These are phyloP conservation scores for Tupaia tana DNA, from an alignment of 2,113 vertebrate species.

Conservation along the genomic window DNA sequence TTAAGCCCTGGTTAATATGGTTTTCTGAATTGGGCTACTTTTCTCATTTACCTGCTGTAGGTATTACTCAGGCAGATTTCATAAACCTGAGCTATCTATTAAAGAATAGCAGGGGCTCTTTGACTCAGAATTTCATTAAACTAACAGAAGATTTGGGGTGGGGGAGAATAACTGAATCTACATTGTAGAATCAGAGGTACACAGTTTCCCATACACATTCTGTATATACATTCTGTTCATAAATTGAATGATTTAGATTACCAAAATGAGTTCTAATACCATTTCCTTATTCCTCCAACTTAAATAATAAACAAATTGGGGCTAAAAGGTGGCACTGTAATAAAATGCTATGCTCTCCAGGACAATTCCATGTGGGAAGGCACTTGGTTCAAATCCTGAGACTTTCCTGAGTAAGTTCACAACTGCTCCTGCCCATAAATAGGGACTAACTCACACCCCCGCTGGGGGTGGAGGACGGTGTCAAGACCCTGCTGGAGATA, in stretches of 20 bases:
- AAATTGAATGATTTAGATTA: neutral
- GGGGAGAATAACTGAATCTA: no score
- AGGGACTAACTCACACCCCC: no score
- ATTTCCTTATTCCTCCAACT: neutral
- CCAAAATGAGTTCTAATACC: neutral
- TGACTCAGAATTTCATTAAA: neutral
- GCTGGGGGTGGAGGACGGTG: no score
- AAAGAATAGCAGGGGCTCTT: neutral
- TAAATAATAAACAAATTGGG: neutral
- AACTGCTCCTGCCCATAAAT: no score
- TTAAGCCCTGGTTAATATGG: neutral
- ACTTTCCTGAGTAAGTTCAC: no score
- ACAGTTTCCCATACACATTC: neutral
- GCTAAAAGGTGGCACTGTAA: no score
- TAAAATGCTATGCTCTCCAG: no score
- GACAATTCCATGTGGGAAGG: no score
- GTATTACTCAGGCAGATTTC: neutral
- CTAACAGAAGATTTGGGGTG: neutral
- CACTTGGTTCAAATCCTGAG: no score
- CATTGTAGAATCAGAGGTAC: neutral
- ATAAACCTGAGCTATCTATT: neutral
- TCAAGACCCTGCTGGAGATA: no score
- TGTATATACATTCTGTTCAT: neutral
- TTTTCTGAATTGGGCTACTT: slow-evolving; percentile 1
- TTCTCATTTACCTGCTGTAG: neutral